Percentiles rank a stretch among this genome's conserved stretches.
These are phyloP conservation scores for Bergia sp. DNA, from an alignment of 92 coral and sea anemone species.

Conservation along the genomic window DNA sequence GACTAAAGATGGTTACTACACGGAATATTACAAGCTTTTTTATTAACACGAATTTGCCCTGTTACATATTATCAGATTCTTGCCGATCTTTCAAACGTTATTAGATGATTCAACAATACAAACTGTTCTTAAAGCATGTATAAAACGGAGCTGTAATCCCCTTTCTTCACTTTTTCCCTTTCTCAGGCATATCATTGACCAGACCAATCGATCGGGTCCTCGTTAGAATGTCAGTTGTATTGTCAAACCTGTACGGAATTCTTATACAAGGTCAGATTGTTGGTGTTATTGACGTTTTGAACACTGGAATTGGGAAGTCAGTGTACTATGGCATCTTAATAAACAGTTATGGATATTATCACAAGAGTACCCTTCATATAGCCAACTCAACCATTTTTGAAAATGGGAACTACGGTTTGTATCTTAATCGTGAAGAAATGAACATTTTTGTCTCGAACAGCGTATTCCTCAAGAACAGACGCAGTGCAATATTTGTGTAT, in stretches of 20 bases:
- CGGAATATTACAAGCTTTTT: no score
- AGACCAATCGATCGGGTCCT: not conserved
- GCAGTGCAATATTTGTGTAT: slow-evolving; percentile 11
- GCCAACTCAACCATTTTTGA: slow-evolving; percentile 50
- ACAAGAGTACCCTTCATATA: slow-evolving; percentile 16
- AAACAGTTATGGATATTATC: not conserved
- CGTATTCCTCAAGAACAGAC: slow-evolving; percentile 52
- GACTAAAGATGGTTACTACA: no score
- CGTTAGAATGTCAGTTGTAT: not conserved
- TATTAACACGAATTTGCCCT: no score
- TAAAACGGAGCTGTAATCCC: no score
- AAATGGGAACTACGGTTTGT: slow-evolving; percentile 48
- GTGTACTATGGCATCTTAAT: slow-evolving; percentile 30
- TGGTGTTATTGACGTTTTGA: not conserved
- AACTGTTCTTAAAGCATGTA: no score
- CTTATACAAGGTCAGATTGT: not conserved
- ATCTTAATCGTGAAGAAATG: not conserved
- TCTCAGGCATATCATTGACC: not conserved
- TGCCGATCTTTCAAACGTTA: no score
- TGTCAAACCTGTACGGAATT: slow-evolving; percentile 43
- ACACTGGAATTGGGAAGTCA: slow-evolving; percentile 53
- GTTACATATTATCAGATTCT: no score
- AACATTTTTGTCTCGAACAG: slow-evolving; percentile 19
- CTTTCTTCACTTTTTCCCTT: not conserved
- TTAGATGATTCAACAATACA: no score